phyloP scores from a whole-genome alignment of 2,888 invertebrate genomes.

The Bellardia pandia region DNA sequence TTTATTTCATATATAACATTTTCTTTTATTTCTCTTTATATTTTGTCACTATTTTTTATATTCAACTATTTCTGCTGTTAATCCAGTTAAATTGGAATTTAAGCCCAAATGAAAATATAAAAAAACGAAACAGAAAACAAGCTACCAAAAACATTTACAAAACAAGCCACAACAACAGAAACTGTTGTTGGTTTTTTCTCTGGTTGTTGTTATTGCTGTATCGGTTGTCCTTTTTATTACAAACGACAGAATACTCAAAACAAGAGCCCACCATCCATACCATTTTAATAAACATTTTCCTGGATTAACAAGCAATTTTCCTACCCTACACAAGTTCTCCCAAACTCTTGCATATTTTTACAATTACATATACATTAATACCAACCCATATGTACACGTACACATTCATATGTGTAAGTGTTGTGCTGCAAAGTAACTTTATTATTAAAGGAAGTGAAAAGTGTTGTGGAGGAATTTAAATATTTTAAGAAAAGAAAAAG shows the following conservation, averaged over 20 bases:
- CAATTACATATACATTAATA: background rate
- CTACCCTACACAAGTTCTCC: constrained; percentile 3
- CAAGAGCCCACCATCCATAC: constrained; percentile 34
- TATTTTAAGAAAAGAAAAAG: background rate
- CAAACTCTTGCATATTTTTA: background rate
- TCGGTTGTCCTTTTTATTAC: constrained; percentile 19
- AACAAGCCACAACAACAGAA: constrained; percentile 63
- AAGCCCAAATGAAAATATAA: constrained; percentile 57
- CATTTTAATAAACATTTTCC: constrained; percentile 45
- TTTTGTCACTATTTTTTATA: constrained; percentile 4
- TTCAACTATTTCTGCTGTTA: constrained; percentile 68
- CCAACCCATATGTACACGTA: background rate
- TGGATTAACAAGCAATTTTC: constrained; percentile 58
- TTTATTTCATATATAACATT: no score
- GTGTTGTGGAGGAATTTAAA: background rate
- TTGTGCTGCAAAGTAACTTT: background rate
- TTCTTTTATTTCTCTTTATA: constrained; percentile 15
- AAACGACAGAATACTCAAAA: background rate
- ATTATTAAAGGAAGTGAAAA: background rate
- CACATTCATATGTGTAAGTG: background rate
- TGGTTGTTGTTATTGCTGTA: background rate
- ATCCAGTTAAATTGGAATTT: constrained; percentile 71
- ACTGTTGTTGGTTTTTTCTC: background rate
- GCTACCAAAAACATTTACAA: constrained; percentile 56
- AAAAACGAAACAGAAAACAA: constrained; percentile 11